Evolutionary conservation across 1,140 invertebrate species (phyloP).

Genomic region (Cyclina sinensis): DNA sequence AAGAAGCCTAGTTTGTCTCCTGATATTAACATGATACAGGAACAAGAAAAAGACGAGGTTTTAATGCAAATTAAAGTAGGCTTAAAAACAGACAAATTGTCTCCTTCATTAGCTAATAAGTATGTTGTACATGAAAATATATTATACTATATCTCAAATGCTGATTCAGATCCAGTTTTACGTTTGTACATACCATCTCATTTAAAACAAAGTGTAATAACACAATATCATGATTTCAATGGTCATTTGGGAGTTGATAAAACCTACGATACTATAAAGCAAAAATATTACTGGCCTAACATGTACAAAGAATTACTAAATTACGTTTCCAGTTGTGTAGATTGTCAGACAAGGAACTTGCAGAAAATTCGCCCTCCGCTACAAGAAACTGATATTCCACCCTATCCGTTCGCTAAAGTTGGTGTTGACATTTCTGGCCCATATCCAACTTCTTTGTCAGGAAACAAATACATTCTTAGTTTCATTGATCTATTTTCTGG

Average conservation of each 20-base stretch:
- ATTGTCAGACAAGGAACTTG: constrained; percentile 60
- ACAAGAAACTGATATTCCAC: constrained; percentile 62
- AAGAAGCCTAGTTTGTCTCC: not conserved
- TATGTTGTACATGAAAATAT: constrained; percentile 50
- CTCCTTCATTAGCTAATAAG: not conserved
- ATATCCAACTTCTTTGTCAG: constrained; percentile 51
- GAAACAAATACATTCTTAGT: constrained; percentile 62
- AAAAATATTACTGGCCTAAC: too few species aligned
- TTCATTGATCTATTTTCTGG: constrained; percentile 62
- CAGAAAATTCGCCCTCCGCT: constrained; percentile 45
- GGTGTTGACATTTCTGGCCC: constrained; percentile 68
- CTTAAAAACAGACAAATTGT: not conserved
- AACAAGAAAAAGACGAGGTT: constrained; percentile 53
- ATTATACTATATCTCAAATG: constrained; percentile 61
- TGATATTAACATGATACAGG: constrained; percentile 1
- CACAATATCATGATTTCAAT: constrained; percentile 65
- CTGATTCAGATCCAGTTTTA: constrained; percentile 40
- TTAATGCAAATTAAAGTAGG: constrained; percentile 12
- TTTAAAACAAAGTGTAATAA: not conserved
- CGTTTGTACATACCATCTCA: constrained; percentile 59
- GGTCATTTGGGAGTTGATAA: constrained; percentile 68
- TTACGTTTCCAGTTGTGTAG: constrained; percentile 50
- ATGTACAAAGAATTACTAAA: constrained; percentile 48
- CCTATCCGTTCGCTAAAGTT: constrained; percentile 59
- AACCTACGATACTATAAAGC: constrained; percentile 8